Conservation (phyloP, 2,797 vertebrate genomes). For the Babyrousa celebensis region DNA sequence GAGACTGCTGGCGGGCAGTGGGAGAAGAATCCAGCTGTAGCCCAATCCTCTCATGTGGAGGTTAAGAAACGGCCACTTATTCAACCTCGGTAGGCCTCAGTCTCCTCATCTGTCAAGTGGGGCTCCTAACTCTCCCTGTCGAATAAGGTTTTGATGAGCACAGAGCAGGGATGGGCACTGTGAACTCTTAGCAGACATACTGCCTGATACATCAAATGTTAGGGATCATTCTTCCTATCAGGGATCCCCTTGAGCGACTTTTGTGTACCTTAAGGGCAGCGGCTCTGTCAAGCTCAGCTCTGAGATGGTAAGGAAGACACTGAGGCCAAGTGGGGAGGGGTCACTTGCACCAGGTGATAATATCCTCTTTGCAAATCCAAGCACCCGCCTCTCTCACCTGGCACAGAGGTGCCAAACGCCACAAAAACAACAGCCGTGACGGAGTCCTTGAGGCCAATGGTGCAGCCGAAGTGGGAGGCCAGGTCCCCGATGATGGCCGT, state of each 20-base stretch:
- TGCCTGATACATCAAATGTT: not conserved
- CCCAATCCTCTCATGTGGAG: not conserved
- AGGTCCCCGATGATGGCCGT: slow-evolving; percentile 98
- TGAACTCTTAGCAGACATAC: not conserved
- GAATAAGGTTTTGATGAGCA: not conserved
- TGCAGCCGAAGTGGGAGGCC: slow-evolving; percentile 99
- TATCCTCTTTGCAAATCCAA: not conserved
- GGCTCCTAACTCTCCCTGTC: not conserved
- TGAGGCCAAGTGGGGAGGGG: not conserved
- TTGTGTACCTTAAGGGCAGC: not conserved
- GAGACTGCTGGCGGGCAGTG: no score
- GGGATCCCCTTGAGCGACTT: not conserved
- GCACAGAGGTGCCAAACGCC: slow-evolving; percentile 98
- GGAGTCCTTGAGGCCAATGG: slow-evolving; percentile 98
- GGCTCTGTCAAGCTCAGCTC: not conserved
- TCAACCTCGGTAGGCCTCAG: not conserved
- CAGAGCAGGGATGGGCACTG: no score
- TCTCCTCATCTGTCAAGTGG: slow-evolving; percentile 28
- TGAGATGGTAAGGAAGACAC: not conserved
- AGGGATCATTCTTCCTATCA: not conserved
- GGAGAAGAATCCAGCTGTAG: not conserved
- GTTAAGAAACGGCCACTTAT: not conserved
- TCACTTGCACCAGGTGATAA: not conserved
- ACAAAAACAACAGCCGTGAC: slow-evolving; percentile 98
- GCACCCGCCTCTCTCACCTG: slow-evolving; percentile 91